These are phyloP conservation scores for Pogonomyrmex barbatus DNA, from an alignment of 1,140 invertebrate genomes.

Conservation along the genomic window DNA sequence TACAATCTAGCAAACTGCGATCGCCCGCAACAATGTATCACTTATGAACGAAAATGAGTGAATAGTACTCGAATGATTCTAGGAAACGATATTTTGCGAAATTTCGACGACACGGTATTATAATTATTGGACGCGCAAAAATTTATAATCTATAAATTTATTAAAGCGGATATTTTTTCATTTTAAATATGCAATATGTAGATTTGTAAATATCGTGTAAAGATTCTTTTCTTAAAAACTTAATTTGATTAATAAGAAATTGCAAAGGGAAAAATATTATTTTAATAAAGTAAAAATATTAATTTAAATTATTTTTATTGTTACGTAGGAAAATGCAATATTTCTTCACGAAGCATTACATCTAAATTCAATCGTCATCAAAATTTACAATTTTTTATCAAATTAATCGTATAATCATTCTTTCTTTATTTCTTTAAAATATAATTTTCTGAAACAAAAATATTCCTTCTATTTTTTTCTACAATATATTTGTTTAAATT, in stretches of 20 bases:
- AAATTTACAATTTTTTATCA: not conserved
- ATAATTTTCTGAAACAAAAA: not conserved
- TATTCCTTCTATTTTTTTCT: not conserved
- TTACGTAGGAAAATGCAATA: not conserved
- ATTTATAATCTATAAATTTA: not conserved
- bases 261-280: not conserved
- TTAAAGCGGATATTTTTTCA: not conserved
- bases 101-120: not conserved
- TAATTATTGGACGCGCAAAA: not conserved
- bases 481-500: conserved; percentile 15
- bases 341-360: not conserved
- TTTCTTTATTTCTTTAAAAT: not conserved
- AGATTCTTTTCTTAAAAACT: not conserved
- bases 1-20: conserved; percentile 32
- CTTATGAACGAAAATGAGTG: conserved; percentile 21
- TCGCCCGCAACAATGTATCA: conserved; percentile 40
- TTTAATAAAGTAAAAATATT: not conserved
- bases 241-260: not conserved
- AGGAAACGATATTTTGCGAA: conserved; percentile 2
- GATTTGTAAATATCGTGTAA: not conserved
- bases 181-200: not conserved
- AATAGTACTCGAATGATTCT: conserved; percentile 28
- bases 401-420: not conserved
- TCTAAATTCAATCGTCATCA: not conserved
- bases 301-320: not conserved